phyloP scores from a whole-genome alignment of 2,888 invertebrate genomes.

The Chrysopilus asiliformis region DNA sequence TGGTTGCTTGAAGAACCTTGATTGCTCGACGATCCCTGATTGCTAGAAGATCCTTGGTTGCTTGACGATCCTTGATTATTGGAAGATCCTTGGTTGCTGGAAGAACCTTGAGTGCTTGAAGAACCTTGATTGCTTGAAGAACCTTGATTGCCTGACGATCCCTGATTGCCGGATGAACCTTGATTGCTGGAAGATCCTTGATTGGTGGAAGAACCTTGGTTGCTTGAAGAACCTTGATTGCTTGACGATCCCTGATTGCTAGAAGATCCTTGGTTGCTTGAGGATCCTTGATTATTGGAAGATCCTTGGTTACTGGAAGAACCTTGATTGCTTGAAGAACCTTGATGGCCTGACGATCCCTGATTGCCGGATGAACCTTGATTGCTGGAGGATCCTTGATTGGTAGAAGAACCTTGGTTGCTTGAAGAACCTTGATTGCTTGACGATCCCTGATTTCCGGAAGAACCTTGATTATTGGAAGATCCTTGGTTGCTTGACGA shows the following conservation, averaged over 20 bases:
- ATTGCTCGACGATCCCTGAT: slow-evolving; percentile 12
- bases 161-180: not conserved
- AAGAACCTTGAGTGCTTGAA: slow-evolving; percentile 4
- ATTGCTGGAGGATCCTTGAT: slow-evolving; percentile 7
- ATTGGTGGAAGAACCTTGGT: slow-evolving; percentile 12
- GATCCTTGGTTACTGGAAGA: slow-evolving; percentile 6
- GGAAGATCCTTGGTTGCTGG: slow-evolving; percentile 5
- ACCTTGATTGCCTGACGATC: slow-evolving; percentile 5
- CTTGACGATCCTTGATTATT: slow-evolving; percentile 5
- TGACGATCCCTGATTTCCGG: slow-evolving; percentile 1
- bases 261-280: slow-evolving; percentile 5
- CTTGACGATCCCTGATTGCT: slow-evolving; percentile 2
- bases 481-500: not conserved
- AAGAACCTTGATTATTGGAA: slow-evolving; percentile 3
- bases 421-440: slow-evolving; percentile 4
- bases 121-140: slow-evolving; percentile 6
- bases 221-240: slow-evolving; percentile 13
- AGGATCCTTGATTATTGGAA: slow-evolving; percentile 5
- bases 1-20: slow-evolving; percentile 13
- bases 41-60: slow-evolving; percentile 6
- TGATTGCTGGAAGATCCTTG: slow-evolving; percentile 7
- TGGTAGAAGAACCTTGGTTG: slow-evolving; percentile 7
- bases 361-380: not conserved
- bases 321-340: slow-evolving; percentile 6
- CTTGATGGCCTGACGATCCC: slow-evolving; percentile 4